Conservation (phyloP, 1,140 invertebrate species). For the Myzus persicae region DNA sequence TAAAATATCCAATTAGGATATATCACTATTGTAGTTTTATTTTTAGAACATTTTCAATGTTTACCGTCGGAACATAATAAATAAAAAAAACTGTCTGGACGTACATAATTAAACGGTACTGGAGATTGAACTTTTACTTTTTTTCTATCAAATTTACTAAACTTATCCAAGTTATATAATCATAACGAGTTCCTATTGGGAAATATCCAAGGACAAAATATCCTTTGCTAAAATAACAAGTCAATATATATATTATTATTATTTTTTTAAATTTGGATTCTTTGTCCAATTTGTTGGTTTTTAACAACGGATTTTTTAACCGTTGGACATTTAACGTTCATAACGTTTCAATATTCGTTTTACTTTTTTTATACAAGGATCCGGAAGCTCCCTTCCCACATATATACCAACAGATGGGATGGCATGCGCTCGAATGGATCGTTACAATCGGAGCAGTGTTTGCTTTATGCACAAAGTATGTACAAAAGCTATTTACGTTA, state of each 20-base stretch:
- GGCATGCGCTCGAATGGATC: slow-evolving; percentile 84
- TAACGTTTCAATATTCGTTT: background rate
- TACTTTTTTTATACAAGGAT: background rate
- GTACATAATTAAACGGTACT: background rate
- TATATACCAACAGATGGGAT: slow-evolving; percentile 76
- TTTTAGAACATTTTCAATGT: background rate
- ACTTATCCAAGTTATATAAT: background rate
- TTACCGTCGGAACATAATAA: background rate
- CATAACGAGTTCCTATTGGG: background rate
- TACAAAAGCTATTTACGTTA: background rate
- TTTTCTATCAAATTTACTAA: background rate
- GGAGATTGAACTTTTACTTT: background rate
- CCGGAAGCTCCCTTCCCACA: slow-evolving; percentile 79
- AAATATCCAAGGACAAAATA: background rate
- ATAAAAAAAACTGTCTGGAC: background rate
- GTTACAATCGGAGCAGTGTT: slow-evolving; percentile 76
- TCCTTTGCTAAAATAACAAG: background rate
- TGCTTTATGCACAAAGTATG: slow-evolving; percentile 61
- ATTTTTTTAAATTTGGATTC: background rate
- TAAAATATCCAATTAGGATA: background rate
- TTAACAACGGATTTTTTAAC: background rate
- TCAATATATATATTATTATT: background rate
- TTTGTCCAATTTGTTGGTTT: background rate
- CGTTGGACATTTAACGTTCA: background rate
- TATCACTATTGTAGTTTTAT: background rate